These are phyloP conservation scores for Mesocentrotus franciscanus DNA, from an alignment of 53 echinoderm and acorn worm genomes.

Conservation along the genomic window DNA sequence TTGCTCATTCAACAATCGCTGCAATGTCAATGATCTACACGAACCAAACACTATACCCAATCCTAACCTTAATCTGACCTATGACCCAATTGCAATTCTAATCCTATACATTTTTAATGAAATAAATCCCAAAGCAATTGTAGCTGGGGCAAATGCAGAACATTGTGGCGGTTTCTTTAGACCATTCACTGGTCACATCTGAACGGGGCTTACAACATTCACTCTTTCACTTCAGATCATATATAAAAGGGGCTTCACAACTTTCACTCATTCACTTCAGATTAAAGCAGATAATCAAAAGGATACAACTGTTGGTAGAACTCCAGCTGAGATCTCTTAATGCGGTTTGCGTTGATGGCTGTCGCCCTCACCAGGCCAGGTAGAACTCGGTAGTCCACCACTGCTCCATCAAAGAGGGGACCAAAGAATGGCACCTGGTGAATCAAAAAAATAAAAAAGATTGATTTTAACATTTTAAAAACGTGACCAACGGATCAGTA, in stretches of 20 bases:
- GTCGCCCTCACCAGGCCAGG: conserved; percentile 94
- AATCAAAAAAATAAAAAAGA: not conserved
- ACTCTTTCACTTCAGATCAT: not conserved
- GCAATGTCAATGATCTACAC: too few relatives aligned
- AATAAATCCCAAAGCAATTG: too few relatives aligned
- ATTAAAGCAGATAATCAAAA: conserved; percentile 48
- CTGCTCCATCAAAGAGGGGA: conserved; percentile 95
- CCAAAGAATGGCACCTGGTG: conserved; percentile 96
- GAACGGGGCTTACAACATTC: too few relatives aligned
- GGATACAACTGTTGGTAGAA: conserved; percentile 98
- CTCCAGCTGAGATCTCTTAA: conserved; percentile 86
- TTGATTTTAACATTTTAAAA: not conserved
- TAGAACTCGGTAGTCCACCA: conserved; percentile 92
- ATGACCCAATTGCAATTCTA: too few relatives aligned
- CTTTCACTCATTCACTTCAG: not conserved
- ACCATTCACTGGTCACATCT: not conserved
- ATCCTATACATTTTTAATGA: too few relatives aligned
- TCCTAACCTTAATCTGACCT: too few relatives aligned
- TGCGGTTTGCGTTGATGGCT: conserved; percentile 93
- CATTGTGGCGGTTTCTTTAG: not conserved
- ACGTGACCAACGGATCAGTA: not conserved
- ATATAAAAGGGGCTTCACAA: not conserved
- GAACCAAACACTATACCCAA: too few relatives aligned
- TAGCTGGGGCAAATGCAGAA: too few relatives aligned
- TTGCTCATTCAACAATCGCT: too few relatives aligned